phyloP scores from a whole-genome alignment of 2,888 invertebrate species.

The Pterostichus niger region DNA sequence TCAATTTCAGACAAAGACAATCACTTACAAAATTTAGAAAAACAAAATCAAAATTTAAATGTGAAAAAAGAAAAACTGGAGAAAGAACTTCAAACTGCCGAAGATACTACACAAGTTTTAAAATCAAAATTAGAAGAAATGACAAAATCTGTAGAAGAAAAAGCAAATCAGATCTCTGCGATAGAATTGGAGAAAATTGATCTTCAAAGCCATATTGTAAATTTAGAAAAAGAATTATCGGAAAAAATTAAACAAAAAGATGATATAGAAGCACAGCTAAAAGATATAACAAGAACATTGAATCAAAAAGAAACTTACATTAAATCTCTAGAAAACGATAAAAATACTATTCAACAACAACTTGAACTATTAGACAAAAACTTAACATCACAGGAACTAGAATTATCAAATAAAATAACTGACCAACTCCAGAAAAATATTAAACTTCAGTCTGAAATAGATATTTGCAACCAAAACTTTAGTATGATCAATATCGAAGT shows the following conservation, averaged over 20 bases:
- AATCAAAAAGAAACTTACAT: conserved; percentile 9
- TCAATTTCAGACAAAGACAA: too few relatives aligned
- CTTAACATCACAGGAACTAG: background rate
- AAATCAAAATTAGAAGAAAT: conserved; percentile 9
- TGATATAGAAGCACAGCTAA: conserved; percentile 1
- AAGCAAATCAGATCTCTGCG: background rate
- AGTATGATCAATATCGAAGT: background rate
- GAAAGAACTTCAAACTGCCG: background rate
- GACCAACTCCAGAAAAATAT: background rate
- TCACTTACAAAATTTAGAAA: background rate
- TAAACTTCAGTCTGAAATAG: background rate
- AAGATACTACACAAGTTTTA: background rate
- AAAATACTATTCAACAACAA: background rate
- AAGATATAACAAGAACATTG: background rate
- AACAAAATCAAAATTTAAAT: background rate
- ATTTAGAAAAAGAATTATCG: background rate
- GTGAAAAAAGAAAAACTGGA: background rate
- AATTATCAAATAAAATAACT: background rate
- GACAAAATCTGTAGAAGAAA: background rate
- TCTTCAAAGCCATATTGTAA: background rate
- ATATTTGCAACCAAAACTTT: conserved; percentile 3
- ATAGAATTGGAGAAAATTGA: background rate
- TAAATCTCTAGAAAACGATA: background rate
- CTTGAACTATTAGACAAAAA: background rate
- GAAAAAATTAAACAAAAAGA: conserved; percentile 5